A percentile compares a stretch with the other conserved stretches of the same genome.
phyloP scores from a whole-genome alignment of 2,888 invertebrate genomes.

The Gibbula magus region DNA sequence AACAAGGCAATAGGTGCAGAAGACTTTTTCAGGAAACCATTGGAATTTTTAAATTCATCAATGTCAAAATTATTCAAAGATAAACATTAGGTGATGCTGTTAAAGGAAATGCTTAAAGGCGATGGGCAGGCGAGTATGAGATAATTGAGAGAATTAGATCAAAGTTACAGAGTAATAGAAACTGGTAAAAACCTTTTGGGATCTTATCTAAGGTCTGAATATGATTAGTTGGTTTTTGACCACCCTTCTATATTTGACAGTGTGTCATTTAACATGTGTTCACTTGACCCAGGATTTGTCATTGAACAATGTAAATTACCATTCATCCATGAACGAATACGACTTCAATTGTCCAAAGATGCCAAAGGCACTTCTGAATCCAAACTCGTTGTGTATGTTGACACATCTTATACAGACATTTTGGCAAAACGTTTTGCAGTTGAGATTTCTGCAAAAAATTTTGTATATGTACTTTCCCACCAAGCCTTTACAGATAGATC shows the following conservation, averaged over 20 bases:
- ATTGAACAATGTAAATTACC: neutral
- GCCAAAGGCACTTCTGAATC: neutral
- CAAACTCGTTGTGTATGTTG: neutral
- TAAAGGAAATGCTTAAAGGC: neutral
- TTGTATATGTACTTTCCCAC: neutral
- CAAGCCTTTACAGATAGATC: neutral
- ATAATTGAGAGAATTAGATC: neutral
- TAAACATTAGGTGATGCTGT: neutral
- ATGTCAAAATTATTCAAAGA: neutral
- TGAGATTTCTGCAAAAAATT: neutral
- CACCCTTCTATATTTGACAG: neutral
- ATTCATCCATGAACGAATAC: neutral
- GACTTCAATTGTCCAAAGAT: neutral
- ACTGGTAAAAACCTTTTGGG: neutral
- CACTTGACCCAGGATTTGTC: neutral
- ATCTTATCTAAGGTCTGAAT: neutral
- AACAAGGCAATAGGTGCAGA: neutral
- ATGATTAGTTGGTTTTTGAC: neutral
- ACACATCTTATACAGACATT: neutral
- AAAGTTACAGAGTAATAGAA: neutral
- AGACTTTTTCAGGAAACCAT: neutral
- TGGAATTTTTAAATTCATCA: neutral
- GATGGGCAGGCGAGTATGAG: neutral
- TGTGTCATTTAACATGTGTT: neutral
- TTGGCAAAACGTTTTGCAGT: neutral